Evolutionary conservation across 2,888 invertebrate genomes (phyloP).

Genomic region (Mimas tiliae): DNA sequence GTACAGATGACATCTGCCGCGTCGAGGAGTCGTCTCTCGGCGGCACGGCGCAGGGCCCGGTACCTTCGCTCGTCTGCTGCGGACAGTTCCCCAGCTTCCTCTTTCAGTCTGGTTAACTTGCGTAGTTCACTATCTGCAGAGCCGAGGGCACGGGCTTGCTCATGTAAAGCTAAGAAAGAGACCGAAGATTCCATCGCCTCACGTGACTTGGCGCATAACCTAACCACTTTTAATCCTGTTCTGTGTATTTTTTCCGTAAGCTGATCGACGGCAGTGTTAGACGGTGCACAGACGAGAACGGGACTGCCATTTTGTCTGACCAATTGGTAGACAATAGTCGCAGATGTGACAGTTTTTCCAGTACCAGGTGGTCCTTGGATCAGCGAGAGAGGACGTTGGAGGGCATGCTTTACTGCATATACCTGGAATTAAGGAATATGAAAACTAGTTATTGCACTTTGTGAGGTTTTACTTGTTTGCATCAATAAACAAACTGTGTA

Average conservation of each 20-base stretch:
- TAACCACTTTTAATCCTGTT: slow-evolving; percentile 96
- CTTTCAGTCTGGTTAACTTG: slow-evolving; percentile 97
- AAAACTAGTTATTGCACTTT: neutral
- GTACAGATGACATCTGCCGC: slow-evolving; percentile 99
- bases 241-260: slow-evolving; percentile 99
- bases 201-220: slow-evolving; percentile 98
- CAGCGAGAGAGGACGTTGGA: slow-evolving; percentile 97
- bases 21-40: slow-evolving; percentile 95
- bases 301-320: slow-evolving; percentile 97
- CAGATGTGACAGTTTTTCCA: slow-evolving; percentile 99
- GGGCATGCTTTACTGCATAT: slow-evolving; percentile 98
- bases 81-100: slow-evolving; percentile 98
- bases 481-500: too few species aligned
- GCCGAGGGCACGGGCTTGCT: slow-evolving; percentile 98
- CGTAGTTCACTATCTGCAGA: slow-evolving; percentile 94
- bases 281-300: slow-evolving; percentile 99
- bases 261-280: slow-evolving; percentile 99
- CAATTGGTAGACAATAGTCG: slow-evolving; percentile 99
- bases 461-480: neutral
- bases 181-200: slow-evolving; percentile 99
- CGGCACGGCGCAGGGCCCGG: slow-evolving; percentile 93
- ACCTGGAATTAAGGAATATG: slow-evolving; percentile 82
- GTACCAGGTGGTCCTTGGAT: slow-evolving; percentile 99
- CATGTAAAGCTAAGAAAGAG: slow-evolving; percentile 97
- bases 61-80: slow-evolving; percentile 98